Percentiles rank a stretch among this genome's conserved stretches.
phyloP scores from a whole-genome alignment of 2,888 invertebrate genomes.

The Spodoptera littoralis region DNA sequence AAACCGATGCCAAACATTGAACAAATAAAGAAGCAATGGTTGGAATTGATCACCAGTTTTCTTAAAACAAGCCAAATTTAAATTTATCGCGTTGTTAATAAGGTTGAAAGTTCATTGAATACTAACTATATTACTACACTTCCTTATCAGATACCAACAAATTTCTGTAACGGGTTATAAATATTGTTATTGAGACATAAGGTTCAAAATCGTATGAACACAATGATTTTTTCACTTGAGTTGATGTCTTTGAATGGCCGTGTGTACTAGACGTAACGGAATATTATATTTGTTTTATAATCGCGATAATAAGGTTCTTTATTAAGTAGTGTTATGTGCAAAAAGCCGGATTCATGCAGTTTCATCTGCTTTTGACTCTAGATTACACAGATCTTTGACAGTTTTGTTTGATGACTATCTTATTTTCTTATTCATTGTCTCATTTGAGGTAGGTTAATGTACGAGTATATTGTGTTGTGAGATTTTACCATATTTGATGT shows the following conservation, averaged over 20 bases:
- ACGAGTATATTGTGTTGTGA: too few relatives aligned
- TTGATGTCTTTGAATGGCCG: slow-evolving; percentile 10
- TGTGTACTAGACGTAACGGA: slow-evolving; percentile 27
- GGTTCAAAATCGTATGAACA: slow-evolving; percentile 31
- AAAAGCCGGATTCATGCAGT: not conserved
- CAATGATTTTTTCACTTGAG: not conserved
- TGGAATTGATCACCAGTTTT: slow-evolving; percentile 8
- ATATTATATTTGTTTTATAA: slow-evolving; percentile 11
- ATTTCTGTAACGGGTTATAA: slow-evolving; percentile 28
- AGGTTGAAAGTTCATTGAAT: slow-evolving; percentile 12
- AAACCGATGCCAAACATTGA: slow-evolving; percentile 5
- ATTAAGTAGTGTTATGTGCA: slow-evolving; percentile 6
- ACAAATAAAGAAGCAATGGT: slow-evolving; percentile 7
- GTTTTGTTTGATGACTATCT: not conserved
- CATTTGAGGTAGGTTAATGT: too few relatives aligned
- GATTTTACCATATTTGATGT: too few relatives aligned
- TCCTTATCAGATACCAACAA: slow-evolving; percentile 34
- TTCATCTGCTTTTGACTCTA: not conserved
- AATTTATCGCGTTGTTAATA: not conserved
- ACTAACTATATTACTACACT: slow-evolving; percentile 22
- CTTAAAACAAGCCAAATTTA: slow-evolving; percentile 2
- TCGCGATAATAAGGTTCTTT: slow-evolving; percentile 17
- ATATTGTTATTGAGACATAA: slow-evolving; percentile 38
- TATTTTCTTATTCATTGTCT: too few relatives aligned
- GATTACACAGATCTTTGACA: not conserved